Evolutionary conservation across 1,140 invertebrate genomes (phyloP).

Genomic region (Thereuonema tuberculata): DNA sequence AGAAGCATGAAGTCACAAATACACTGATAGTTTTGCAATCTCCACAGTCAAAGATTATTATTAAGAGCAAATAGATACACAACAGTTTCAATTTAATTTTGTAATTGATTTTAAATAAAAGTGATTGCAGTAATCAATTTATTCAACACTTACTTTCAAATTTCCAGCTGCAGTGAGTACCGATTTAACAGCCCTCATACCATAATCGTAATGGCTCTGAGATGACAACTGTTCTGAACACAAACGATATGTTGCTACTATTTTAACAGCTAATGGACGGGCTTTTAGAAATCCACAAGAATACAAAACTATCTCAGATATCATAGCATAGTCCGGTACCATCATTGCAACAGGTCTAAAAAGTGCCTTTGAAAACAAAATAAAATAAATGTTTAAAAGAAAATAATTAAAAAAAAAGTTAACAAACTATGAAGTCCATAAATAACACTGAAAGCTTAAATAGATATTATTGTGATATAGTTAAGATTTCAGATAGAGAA

Average conservation of each 20-base stretch:
- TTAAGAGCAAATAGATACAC: too few species aligned
- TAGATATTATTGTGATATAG: too few species aligned
- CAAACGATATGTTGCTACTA: slow-evolving; percentile 80
- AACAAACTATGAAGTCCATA: too few species aligned
- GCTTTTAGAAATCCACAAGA: slow-evolving; percentile 87
- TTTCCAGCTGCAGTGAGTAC: slow-evolving; percentile 37
- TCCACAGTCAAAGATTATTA: slow-evolving; percentile 44
- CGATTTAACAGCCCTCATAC: slow-evolving; percentile 43
- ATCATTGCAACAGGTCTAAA: slow-evolving; percentile 96
- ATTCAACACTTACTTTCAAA: slow-evolving; percentile 23
- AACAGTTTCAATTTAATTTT: too few species aligned
- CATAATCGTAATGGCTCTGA: slow-evolving; percentile 93
- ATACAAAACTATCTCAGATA: slow-evolving; percentile 86
- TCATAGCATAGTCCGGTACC: slow-evolving; percentile 90
- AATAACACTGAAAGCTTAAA: too few species aligned
- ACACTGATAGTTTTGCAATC: too few species aligned
- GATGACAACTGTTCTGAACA: slow-evolving; percentile 91
- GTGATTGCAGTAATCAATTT: neutral
- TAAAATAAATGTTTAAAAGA: too few species aligned
- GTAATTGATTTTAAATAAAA: too few species aligned
- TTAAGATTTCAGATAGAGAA: too few species aligned
- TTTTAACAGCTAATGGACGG: slow-evolving; percentile 75
- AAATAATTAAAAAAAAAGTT: too few species aligned
- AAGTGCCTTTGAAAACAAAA: slow-evolving; percentile 45
- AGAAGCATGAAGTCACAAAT: too few species aligned